Evolutionary conservation across 1,140 invertebrate genomes (phyloP).

Genomic region (Atta texana): DNA sequence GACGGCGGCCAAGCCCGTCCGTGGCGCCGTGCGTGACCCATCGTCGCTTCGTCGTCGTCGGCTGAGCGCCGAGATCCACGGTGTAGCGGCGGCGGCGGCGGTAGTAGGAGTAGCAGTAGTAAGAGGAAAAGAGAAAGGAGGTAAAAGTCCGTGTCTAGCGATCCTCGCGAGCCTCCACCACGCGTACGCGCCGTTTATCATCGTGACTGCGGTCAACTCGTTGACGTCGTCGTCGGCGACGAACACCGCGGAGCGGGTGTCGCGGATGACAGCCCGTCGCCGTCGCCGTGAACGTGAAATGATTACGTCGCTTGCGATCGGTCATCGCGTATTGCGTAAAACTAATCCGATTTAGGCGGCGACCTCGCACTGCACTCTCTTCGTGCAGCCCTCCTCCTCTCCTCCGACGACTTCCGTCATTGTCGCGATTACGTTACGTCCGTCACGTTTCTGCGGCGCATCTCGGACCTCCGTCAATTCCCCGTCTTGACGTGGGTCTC

Average conservation of each 20-base stretch:
- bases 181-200: conserved; percentile 81
- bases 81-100: neutral
- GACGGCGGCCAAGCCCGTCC: conserved; percentile 71
- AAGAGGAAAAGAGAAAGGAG: conserved; percentile 55
- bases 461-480: neutral
- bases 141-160: conserved; percentile 75
- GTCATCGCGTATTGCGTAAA: conserved; percentile 83
- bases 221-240: conserved; percentile 9
- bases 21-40: conserved; percentile 76
- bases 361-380: conserved; percentile 79
- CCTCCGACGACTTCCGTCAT: neutral
- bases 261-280: conserved; percentile 4
- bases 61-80: conserved; percentile 73
- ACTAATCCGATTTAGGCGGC: conserved; percentile 85
- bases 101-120: neutral
- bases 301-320: conserved; percentile 75
- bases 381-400: neutral
- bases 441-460: neutral
- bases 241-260: neutral
- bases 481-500: neutral
- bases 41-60: conserved; percentile 75
- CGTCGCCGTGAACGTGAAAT: conserved; percentile 58
- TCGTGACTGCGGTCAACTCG: conserved; percentile 64
- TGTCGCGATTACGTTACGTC: neutral
- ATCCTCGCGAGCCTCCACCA: conserved; percentile 73